A percentile compares a stretch with the other conserved stretches of the same genome.
Conservation (phyloP, 2,888 invertebrate species). For the Epirrhoe tristata region DNA sequence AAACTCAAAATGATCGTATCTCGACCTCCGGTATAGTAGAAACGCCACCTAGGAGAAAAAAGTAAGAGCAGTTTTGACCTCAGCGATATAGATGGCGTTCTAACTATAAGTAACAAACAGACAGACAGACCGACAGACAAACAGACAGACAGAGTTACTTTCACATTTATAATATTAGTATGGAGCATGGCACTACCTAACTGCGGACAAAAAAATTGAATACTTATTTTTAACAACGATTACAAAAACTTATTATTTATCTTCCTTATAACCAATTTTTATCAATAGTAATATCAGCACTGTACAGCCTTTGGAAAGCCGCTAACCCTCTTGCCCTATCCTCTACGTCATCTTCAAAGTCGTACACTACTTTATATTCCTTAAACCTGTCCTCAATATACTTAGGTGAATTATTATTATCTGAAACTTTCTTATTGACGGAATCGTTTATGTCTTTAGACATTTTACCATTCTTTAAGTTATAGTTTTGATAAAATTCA, state of each 20-base stretch:
- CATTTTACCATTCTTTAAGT: constrained; percentile 3
- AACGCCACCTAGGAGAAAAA: too few species aligned
- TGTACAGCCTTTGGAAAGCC: constrained; percentile 50
- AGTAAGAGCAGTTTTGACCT: too few species aligned
- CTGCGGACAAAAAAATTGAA: too few species aligned
- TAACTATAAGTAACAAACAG: too few species aligned
- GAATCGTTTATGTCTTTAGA: constrained; percentile 15
- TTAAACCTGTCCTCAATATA: constrained; percentile 38
- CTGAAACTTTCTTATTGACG: constrained; percentile 11
- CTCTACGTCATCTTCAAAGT: constrained; percentile 52
- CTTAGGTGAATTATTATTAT: constrained; percentile 32
- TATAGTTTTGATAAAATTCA: constrained; percentile 18
- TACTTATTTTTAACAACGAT: too few species aligned
- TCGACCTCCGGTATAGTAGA: too few species aligned
- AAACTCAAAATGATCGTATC: too few species aligned
- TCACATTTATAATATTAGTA: too few species aligned
- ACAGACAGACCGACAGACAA: too few species aligned
- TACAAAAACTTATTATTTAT: neutral
- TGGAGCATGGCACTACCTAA: too few species aligned
- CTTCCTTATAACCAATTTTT: constrained; percentile 43
- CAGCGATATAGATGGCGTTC: too few species aligned
- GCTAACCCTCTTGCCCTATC: constrained; percentile 55
- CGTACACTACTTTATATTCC: constrained; percentile 42
- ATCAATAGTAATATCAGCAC: constrained; percentile 49
- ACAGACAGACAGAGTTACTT: too few species aligned